Evolutionary conservation across 1,140 invertebrate genomes (phyloP).

Genomic region (Drosophila cardini): DNA sequence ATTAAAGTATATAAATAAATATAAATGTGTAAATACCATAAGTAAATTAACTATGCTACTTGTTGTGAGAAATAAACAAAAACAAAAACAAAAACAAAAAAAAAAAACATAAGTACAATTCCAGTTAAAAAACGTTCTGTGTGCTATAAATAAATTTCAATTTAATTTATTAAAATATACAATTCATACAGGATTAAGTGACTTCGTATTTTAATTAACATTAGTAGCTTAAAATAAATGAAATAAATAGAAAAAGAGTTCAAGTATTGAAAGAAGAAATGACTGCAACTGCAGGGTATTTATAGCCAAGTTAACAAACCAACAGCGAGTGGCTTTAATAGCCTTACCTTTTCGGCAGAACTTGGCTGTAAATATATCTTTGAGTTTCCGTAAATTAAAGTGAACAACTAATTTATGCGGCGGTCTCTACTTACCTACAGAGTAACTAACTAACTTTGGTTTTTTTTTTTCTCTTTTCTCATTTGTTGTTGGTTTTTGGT

Average conservation of each 20-base stretch:
- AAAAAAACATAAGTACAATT: slow-evolving; percentile 29
- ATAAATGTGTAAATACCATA: slow-evolving; percentile 35
- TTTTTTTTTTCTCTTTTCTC: no score
- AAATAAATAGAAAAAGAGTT: slow-evolving; percentile 23
- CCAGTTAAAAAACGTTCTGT: slow-evolving; percentile 62
- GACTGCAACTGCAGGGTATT: slow-evolving; percentile 59
- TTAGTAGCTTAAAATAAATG: slow-evolving; percentile 41
- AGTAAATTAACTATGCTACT: not conserved
- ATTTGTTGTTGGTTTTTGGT: not conserved
- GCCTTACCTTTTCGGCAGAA: not conserved
- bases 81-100: no score
- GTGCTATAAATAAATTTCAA: slow-evolving; percentile 70
- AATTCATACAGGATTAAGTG: slow-evolving; percentile 10
- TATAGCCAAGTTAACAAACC: slow-evolving; percentile 31
- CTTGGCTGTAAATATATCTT: slow-evolving; percentile 17
- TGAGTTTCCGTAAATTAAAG: slow-evolving; percentile 18
- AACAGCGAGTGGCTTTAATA: not conserved
- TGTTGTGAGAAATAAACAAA: no score
- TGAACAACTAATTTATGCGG: slow-evolving; percentile 73
- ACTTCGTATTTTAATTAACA: slow-evolving; percentile 35
- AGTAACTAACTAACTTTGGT: slow-evolving; percentile 65
- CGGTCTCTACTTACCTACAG: slow-evolving; percentile 24
- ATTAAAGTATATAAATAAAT: slow-evolving; percentile 24
- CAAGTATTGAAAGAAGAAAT: slow-evolving; percentile 59
- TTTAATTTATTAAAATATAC: slow-evolving; percentile 60